Percentiles rank a stretch among this genome's conserved stretches.
Conservation (phyloP, 2,113 vertebrate genomes). For the Gymnorhina tibicen region DNA sequence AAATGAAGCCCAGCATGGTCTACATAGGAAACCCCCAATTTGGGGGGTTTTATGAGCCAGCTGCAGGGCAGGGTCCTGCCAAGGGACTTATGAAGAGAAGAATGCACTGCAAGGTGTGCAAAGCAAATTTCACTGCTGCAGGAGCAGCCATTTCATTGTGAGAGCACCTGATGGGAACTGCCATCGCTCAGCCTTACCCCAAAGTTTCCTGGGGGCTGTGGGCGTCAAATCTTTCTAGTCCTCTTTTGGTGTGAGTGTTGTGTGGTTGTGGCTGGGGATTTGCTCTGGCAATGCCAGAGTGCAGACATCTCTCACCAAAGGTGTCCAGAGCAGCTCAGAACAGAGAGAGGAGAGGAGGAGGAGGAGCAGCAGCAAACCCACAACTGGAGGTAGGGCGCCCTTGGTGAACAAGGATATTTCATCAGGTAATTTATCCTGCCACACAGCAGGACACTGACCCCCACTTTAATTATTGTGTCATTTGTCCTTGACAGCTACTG, state of each 20-base stretch:
- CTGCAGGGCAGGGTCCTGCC: neutral
- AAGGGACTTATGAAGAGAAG: neutral
- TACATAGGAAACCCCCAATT: neutral
- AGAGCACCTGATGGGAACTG: neutral
- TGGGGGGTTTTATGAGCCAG: neutral
- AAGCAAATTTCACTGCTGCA: neutral
- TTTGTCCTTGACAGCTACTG: conserved; percentile 40
- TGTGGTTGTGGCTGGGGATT: neutral
- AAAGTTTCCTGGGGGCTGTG: neutral
- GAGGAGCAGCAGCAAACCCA: neutral
- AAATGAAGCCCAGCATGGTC: neutral
- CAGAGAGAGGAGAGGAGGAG: neutral
- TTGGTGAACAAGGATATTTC: neutral
- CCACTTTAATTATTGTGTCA: conserved; percentile 51
- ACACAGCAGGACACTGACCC: neutral
- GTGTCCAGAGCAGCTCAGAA: neutral
- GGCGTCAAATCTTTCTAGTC: neutral
- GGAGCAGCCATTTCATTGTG: neutral
- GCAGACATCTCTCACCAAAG: neutral
- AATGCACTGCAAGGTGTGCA: neutral
- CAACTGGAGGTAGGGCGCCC: neutral
- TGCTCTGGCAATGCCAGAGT: neutral
- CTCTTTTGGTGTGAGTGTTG: accelerated
- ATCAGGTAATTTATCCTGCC: conserved; percentile 32
- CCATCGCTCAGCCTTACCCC: neutral